Conservation (phyloP, 2,888 invertebrate species). For the Apomyelois bistriatella region DNA sequence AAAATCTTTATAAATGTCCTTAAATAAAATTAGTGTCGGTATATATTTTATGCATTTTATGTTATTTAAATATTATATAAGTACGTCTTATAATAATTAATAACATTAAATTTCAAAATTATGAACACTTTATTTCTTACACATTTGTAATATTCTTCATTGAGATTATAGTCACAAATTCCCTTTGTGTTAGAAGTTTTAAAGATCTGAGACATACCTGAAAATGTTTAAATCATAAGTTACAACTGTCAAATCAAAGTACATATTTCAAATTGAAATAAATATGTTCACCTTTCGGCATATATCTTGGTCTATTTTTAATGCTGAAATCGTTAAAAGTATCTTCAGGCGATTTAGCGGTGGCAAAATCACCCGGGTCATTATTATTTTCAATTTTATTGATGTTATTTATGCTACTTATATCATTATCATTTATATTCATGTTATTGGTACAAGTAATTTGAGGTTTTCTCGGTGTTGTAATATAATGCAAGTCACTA, state of each 20-base stretch:
- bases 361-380: constrained; percentile 14
- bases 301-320: constrained; percentile 62
- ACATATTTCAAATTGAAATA: not conserved
- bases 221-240: constrained; percentile 19
- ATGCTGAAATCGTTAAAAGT: constrained; percentile 46
- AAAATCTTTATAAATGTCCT: constrained; percentile 67
- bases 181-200: constrained; percentile 45
- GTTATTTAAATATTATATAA: too few relatives aligned
- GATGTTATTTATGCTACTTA: not conserved
- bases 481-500: not conserved
- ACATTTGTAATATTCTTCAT: constrained; percentile 52
- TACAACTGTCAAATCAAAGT: not conserved
- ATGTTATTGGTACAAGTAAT: not conserved
- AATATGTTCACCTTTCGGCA: constrained; percentile 75
- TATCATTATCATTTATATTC: constrained; percentile 8
- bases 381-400: constrained; percentile 16
- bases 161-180: constrained; percentile 29
- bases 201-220: constrained; percentile 79
- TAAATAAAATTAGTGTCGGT: constrained; percentile 24
- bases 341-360: not conserved
- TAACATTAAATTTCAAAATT: not conserved
- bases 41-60: too few relatives aligned
- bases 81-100: too few relatives aligned
- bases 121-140: constrained; percentile 34
- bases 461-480: not conserved